Base-by-base conservation (phyloP, 2,797 vertebrate genomes). In the Coccyzus lansbergi region DNA sequence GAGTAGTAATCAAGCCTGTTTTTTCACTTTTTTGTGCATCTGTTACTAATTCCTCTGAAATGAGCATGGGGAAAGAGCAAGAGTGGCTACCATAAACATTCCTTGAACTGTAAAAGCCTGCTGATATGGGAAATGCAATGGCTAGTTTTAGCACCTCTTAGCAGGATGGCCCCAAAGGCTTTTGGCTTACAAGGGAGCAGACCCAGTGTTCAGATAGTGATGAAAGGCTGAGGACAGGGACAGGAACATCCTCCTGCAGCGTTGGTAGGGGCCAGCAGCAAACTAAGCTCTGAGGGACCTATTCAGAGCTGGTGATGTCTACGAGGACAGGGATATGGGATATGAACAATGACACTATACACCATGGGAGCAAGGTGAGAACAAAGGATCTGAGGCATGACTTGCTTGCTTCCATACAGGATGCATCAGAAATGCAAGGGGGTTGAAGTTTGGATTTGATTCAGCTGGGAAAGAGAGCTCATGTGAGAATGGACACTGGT, bases 241-340 rank as follows among this genome's bases (percentile, higher is more conserved):
- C 15, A 72, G n/a, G 24, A 25, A 60, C 1, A 1, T 25, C 36
- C 67, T 36, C 7, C 8, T 22, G 16, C 2, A 1, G 21, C 29
- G 26, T 2, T 78, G 34, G 25, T 38, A 34, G 29, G 7, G 17
- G 34, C n/a, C n/a, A 84, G 53, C 48, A 75, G 36, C 31, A 69
- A 68, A 36, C 10, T n/a, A 68, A 60, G 46, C 34, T 60, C 24
- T 46, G 56, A 60, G 34, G 4, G 13, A 56, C 16, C 10, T 55
- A 2, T 25, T 44, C n/a, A 53, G 31, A 79, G 33, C 22, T 7
- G 4, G n/a, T 28, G 53, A 44, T 62, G 25, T n/a, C 49, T 36
- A 25, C 21, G 29, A 29, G 56, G 20, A 19, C 33, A 4, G 19
- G 24, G 24, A 21, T 40, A 10, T 12, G 15, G 59, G 17, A 40